Evolutionary conservation across 2,113 vertebrate species (phyloP).

Genomic region (Microtus ochrogaster): DNA sequence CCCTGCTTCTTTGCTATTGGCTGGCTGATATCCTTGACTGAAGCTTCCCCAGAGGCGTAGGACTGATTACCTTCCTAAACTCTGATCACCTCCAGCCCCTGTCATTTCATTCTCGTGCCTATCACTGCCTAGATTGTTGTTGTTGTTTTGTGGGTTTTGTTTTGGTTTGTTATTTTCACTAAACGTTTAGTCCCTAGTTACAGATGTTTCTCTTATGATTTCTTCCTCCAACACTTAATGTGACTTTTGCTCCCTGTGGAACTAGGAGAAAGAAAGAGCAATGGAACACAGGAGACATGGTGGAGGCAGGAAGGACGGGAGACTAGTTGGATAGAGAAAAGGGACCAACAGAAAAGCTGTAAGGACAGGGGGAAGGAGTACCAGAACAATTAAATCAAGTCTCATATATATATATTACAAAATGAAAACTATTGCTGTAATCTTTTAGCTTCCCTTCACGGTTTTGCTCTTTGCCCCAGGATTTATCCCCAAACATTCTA

Average conservation of each 20-base stretch:
- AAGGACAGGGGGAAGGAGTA: neutral
- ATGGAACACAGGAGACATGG: neutral
- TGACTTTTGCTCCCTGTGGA: neutral
- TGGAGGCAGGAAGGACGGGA: too few relatives aligned
- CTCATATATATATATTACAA: neutral
- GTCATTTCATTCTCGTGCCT: neutral
- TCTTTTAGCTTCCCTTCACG: neutral
- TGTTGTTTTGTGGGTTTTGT: neutral
- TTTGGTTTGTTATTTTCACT: neutral
- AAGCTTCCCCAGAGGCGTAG: neutral
- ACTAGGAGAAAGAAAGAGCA: neutral
- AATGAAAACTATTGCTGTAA: neutral
- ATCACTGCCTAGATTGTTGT: neutral
- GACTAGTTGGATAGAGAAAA: neutral
- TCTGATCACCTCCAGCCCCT: neutral
- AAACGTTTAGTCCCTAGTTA: neutral
- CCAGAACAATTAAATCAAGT: neutral
- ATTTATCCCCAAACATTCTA: neutral
- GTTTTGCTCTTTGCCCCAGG: neutral
- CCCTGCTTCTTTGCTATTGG: neutral
- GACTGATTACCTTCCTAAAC: too few relatives aligned
- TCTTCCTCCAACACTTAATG: neutral
- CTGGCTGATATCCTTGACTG: neutral
- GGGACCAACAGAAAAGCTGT: neutral
- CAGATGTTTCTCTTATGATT: neutral